Evolutionary conservation across 2,113 vertebrate genomes (phyloP).

Genomic region (Actenoides hombroni): DNA sequence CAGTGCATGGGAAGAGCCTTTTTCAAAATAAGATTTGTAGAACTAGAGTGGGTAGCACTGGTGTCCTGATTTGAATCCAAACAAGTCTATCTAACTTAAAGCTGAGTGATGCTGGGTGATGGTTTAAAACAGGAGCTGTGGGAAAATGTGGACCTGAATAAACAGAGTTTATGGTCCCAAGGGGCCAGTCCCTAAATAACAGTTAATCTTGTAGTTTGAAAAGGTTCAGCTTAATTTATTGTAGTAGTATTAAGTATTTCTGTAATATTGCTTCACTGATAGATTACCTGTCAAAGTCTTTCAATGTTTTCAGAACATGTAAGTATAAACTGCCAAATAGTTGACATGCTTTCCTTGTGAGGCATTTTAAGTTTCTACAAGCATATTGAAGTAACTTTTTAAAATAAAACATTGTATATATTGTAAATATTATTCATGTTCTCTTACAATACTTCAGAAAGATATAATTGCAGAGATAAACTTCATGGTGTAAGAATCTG

Average conservation of each 20-base stretch:
- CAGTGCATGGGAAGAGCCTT: not conserved
- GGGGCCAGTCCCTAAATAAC: not conserved
- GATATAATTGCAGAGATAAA: not conserved
- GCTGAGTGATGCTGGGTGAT: not conserved
- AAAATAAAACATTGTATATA: not conserved
- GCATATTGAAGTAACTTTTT: not conserved
- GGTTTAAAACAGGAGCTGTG: not conserved
- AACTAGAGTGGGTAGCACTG: not conserved
- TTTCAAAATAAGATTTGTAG: not conserved
- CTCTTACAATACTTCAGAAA: not conserved
- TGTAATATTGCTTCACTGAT: not conserved
- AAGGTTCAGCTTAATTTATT: not conserved
- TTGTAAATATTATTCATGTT: not conserved
- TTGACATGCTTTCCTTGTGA: not conserved
- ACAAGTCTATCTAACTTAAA: not conserved
- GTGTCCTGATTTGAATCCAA: not conserved
- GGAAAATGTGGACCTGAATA: not conserved
- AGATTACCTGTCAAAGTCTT: not conserved
- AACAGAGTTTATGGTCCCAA: not conserved
- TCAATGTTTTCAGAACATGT: not conserved
- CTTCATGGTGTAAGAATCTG: not conserved
- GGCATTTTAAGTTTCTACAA: not conserved
- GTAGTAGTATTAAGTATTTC: not conserved
- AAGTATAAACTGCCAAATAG: not conserved
- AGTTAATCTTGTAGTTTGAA: not conserved